Conservation (phyloP, 1,140 invertebrate species). For the Coptotermes formosanus region DNA sequence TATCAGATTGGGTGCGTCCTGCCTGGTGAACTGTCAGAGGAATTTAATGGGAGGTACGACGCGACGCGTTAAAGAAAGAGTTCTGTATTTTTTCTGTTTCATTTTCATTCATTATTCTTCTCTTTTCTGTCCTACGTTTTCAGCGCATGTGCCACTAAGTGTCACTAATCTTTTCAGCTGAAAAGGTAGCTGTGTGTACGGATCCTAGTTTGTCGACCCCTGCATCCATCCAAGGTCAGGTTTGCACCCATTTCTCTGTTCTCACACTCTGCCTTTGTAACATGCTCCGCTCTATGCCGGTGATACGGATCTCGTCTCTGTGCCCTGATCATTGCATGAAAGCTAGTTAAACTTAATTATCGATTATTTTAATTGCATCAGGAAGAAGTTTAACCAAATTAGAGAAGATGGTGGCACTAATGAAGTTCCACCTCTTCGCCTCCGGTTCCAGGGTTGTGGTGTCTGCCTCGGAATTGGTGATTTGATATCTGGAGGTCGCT, state of each 20-base stretch:
- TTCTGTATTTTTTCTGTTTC: no score
- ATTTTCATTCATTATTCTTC: no score
- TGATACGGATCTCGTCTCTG: not conserved
- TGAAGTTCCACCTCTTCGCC: not conserved
- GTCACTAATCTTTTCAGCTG: no score
- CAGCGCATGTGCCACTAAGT: no score
- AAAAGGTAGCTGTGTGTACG: no score
- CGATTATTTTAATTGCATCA: constrained; percentile 2
- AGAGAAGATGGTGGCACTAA: not conserved
- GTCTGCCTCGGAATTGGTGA: not conserved
- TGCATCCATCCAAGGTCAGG: not conserved
- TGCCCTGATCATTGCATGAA: not conserved
- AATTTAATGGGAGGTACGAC: no score
- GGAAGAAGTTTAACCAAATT: not conserved
- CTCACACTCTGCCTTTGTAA: constrained; percentile 7
- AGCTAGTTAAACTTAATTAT: constrained; percentile 11
- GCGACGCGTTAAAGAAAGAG: no score
- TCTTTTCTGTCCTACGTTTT: no score
- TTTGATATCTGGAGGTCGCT: not conserved
- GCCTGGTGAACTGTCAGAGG: no score
- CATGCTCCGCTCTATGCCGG: not conserved
- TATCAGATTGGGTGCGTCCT: no score
- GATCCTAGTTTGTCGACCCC: not conserved
- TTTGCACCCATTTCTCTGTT: constrained; percentile 5
- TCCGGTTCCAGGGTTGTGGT: not conserved